A percentile compares a stretch with the other conserved stretches of the same genome.
phyloP scores from a whole-genome alignment of 2,888 invertebrate genomes.

The Synergus itoensis region DNA sequence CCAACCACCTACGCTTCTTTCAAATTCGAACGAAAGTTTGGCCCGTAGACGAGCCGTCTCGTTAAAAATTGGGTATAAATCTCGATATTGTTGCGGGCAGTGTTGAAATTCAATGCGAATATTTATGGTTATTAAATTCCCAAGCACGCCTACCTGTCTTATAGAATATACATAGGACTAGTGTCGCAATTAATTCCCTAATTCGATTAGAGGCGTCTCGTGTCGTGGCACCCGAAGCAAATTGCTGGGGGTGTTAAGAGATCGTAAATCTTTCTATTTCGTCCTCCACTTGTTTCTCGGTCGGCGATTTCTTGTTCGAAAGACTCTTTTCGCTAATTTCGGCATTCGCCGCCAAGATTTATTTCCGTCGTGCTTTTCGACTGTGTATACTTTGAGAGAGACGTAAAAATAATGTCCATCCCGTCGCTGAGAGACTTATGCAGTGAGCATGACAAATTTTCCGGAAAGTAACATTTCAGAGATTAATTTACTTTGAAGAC shows the following conservation, averaged over 20 bases:
- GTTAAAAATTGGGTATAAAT: conserved; percentile 34
- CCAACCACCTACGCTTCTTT: conserved; percentile 26
- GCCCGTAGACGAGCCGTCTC: conserved; percentile 11
- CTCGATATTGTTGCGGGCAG: conserved; percentile 26
- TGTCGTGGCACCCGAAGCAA: conserved; percentile 32
- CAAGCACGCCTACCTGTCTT: conserved; percentile 33
- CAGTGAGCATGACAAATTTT: conserved; percentile 12
- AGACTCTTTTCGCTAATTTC: conserved; percentile 40
- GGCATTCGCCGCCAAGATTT: conserved; percentile 29
- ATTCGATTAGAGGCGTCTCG: conserved; percentile 36
- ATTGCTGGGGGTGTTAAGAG: conserved; percentile 40
- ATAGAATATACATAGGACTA: conserved; percentile 5
- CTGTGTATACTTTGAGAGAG: conserved; percentile 17
- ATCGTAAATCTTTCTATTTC: conserved; percentile 39
- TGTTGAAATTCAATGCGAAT: conserved; percentile 25
- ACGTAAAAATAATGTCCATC: neutral
- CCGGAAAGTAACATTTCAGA: neutral
- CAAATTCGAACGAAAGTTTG: conserved; percentile 27
- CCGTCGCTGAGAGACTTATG: conserved; percentile 3
- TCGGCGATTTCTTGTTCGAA: conserved; percentile 32
- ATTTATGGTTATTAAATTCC: conserved; percentile 34
- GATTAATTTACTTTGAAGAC: conserved; percentile 7
- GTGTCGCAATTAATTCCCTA: conserved; percentile 42
- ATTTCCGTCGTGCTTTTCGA: conserved; percentile 15
- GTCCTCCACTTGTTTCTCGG: conserved; percentile 13